Base-by-base conservation (phyloP, 2,888 invertebrate species). In the Hermaeophaga mercurialis region DNA sequence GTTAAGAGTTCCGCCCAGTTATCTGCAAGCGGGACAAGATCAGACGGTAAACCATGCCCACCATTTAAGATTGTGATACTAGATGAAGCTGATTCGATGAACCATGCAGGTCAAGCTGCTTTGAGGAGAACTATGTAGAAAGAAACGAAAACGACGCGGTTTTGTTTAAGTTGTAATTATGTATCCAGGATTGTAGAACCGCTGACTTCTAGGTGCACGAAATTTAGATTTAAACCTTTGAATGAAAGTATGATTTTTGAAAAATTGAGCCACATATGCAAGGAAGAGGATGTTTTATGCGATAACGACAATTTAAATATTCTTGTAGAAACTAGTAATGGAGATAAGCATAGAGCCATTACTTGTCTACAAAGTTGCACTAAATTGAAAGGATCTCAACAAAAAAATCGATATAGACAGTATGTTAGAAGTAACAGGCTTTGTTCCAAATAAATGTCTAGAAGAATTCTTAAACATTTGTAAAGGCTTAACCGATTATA, bases 21-120 rank as follows among this genome's bases (percentile, higher is more conserved):
- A 2, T 88, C 94, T 4, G 96, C 92, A 0, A 89, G 91, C 73
- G 84, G 80, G 31, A 81, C 81, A 0, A 82, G 87, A 63, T 85
- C 89, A 31, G 91, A 93, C 82, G 94, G 94, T 0, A 85, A 87
- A 60, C 87, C 90, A 3, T 96, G 96, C 78, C 97, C 96, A 1
- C 89, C 96, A 0, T 95, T 96, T 73, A 98, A 98, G 80, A 88
- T 99, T 18, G 86, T 99, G 3, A 96, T 99, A 64, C 81, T 99
- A 14, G 99, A 99, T 75, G 99, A 99, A 80, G 98, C 99, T 0
- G 99, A 99, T 75, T 96, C 96, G 1, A 99, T 99, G 99, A 99
- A 99, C 0, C 84, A 85, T 64, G 91, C 95, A 2, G 99, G 99
- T 0, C 99, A 99, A 77, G 90, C 98, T 7, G 98, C 98, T 0